Evolutionary conservation across 2,888 invertebrate species (phyloP).

Genomic region (Steinernema hermaphroditum): DNA sequence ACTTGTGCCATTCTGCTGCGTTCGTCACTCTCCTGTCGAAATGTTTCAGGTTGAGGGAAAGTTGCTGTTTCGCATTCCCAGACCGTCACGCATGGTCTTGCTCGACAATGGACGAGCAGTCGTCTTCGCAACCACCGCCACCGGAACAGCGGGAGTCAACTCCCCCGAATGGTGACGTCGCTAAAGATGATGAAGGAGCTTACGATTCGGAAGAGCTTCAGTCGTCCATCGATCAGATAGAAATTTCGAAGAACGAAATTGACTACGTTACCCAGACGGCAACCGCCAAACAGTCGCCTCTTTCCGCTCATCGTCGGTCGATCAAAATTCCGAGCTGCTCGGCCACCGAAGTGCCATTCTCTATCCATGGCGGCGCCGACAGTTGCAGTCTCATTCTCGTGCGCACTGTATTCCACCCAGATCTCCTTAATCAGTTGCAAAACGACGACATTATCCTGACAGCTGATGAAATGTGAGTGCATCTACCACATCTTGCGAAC

Average conservation of each 20-base stretch:
- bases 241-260: slow-evolving; percentile 20
- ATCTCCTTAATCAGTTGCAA: slow-evolving; percentile 32
- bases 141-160: slow-evolving; percentile 25
- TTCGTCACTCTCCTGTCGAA: background rate
- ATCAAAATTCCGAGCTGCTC: background rate
- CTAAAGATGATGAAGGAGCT: slow-evolving; percentile 15
- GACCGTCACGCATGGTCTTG: background rate
- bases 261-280: slow-evolving; percentile 20
- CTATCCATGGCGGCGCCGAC: slow-evolving; percentile 40
- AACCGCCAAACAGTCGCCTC: background rate
- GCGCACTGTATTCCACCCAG: slow-evolving; percentile 36
- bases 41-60: background rate
- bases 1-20: background rate
- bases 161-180: slow-evolving; percentile 21
- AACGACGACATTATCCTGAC: slow-evolving; percentile 40
- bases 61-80: background rate
- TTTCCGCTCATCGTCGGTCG: background rate
- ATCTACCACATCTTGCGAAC: background rate
- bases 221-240: slow-evolving; percentile 24
- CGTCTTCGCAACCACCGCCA: slow-evolving; percentile 23
- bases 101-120: slow-evolving; percentile 21
- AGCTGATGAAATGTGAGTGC: slow-evolving; percentile 41
- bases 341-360: slow-evolving; percentile 1
- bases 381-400: slow-evolving; percentile 38
- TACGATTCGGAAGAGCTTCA: slow-evolving; percentile 23